Evolutionary conservation across 2,113 vertebrate genomes (phyloP).

Genomic region (Gavialis gangeticus): DNA sequence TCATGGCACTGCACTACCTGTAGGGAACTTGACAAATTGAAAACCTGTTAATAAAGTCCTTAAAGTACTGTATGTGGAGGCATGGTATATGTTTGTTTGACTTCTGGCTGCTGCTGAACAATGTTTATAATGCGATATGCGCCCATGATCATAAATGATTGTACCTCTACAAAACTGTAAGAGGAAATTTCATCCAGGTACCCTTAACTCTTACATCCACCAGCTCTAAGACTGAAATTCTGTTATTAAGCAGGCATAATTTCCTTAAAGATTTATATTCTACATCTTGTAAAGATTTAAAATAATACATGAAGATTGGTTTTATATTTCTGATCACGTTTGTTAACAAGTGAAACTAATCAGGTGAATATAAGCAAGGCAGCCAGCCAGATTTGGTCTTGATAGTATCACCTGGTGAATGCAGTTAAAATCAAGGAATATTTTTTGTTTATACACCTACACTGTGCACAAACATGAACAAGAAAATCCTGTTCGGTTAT

Average conservation of each 20-base stretch:
- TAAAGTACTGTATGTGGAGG: background rate
- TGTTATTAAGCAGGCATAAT: background rate
- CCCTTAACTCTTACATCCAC: background rate
- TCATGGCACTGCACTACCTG: conserved; percentile 29
- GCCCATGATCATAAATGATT: background rate
- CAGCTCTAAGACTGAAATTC: background rate
- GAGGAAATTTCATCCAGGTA: background rate
- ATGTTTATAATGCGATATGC: conserved; percentile 32
- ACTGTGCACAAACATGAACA: conserved; percentile 83
- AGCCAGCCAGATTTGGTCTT: background rate
- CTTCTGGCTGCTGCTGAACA: background rate
- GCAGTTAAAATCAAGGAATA: conserved; percentile 37
- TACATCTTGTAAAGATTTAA: background rate
- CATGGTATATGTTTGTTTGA: background rate
- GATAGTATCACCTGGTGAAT: background rate
- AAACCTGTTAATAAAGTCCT: conserved; percentile 36
- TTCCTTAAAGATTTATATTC: background rate
- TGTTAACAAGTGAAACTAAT: background rate
- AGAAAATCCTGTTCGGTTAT: conserved; percentile 90
- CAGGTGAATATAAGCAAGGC: background rate
- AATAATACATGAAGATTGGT: accelerated
- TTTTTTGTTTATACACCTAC: conserved; percentile 61
- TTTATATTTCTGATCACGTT: background rate
- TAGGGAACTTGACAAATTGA: conserved; percentile 46
- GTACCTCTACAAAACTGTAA: background rate